These are phyloP conservation scores for Parthenolecanium corni DNA, from an alignment of 2,888 invertebrate genomes.

Conservation along the genomic window DNA sequence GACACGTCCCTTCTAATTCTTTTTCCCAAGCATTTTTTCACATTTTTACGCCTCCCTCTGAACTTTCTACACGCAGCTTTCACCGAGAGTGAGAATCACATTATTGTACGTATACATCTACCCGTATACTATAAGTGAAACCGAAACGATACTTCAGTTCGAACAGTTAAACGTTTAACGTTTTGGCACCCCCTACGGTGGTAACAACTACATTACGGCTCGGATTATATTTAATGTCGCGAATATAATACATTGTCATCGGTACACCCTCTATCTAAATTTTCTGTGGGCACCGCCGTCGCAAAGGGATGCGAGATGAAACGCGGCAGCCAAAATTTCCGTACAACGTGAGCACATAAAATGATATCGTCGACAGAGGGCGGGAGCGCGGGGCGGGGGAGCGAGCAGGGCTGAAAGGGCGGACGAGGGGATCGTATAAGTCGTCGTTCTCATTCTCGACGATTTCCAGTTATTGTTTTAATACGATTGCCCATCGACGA, in stretches of 20 bases:
- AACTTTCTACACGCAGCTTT: too few species aligned
- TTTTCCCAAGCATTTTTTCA: background rate
- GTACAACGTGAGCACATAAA: conserved; percentile 3
- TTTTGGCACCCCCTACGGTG: conserved; percentile 14
- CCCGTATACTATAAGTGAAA: conserved; percentile 10
- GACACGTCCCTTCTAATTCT: background rate
- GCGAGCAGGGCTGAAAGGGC: background rate
- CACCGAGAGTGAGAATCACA: too few species aligned
- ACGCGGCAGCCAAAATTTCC: background rate
- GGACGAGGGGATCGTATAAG: conserved; percentile 4
- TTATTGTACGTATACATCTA: too few species aligned
- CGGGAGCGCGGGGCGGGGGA: background rate
- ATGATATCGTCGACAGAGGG: background rate
- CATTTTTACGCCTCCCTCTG: background rate
- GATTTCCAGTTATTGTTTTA: conserved; percentile 17
- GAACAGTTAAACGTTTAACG: conserved; percentile 21
- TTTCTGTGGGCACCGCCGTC: too few species aligned
- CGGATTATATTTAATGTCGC: conserved; percentile 26
- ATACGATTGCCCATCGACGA: conserved; percentile 14
- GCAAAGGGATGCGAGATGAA: conserved; percentile 12
- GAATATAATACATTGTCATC: conserved; percentile 26
- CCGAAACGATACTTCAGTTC: conserved; percentile 23
- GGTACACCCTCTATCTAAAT: conserved; percentile 16
- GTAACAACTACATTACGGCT: conserved; percentile 26
- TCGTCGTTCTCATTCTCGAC: conserved; percentile 3